Evolutionary conservation across 2,888 invertebrate genomes (phyloP), one percentile per base, ranked within the genome.

Genomic region (Napeogenes sylphis): DNA sequence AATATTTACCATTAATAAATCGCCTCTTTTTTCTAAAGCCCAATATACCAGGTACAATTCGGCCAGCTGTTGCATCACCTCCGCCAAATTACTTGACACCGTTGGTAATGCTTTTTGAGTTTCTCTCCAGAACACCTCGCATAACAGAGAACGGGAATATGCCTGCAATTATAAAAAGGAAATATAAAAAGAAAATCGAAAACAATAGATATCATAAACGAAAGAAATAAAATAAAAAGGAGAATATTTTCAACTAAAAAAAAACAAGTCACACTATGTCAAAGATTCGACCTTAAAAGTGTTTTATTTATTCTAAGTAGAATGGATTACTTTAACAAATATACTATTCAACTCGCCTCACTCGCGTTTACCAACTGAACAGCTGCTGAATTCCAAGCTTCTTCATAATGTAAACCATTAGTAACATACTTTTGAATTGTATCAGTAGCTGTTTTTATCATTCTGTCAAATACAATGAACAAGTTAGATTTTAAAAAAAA

Each of bases 361-460:
- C 97, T 95, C 30, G 97, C 96, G 68, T 93, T 92, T 0, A 94
- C 93, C 8, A 98, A 86, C 78, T 96, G 94, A 60, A 98, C 94
- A 0, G 97, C 95, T 8, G 94, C 93, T 68, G 92, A 84, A 80
- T 98, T 97, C 94, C 97, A 97, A 0, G 98, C 96, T 68, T 95
- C 94, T 80, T 97, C 96, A 4, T 91, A 91, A 4, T 92, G 84
- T 62, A 91, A 77, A 2, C 97, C 97, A 56, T 55, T 63, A 35
- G 10, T 60, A 45, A 61, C 63, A 47, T 65, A 42, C 13, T 35
- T 45, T 59, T 63, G 65, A 56, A 67, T 45, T 3, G 14, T 53
- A n/a, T 63, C 65, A 30, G 62, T 45, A 4, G 70, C 63, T 38
- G 58, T n/a, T 56, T 59, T 67, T 13, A 67, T 68, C 70, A 70